phyloP scores from a whole-genome alignment of 2,113 vertebrate genomes.

The Dunckerocampus dactyliophorus region DNA sequence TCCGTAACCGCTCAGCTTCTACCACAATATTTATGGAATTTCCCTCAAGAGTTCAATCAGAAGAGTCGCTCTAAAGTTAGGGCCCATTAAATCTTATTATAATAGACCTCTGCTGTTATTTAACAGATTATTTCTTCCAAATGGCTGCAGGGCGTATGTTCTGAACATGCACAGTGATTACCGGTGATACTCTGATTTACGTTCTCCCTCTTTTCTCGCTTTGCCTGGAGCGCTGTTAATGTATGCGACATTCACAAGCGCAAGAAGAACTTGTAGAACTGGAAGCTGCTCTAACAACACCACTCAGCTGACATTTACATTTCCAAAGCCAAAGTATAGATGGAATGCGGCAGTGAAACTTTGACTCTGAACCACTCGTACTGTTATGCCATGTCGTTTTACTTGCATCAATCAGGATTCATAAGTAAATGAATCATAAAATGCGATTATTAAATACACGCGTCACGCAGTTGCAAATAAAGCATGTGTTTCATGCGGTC shows the following conservation, averaged over 20 bases:
- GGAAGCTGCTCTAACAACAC: constrained; percentile 4
- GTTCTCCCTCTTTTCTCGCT: constrained; percentile 7
- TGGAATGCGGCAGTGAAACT: background rate
- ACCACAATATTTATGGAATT: constrained; percentile 32
- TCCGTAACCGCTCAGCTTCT: constrained; percentile 19
- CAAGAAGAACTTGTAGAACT: background rate
- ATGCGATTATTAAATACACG: background rate
- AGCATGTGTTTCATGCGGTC: background rate
- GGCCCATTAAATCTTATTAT: background rate
- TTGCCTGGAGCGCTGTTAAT: background rate
- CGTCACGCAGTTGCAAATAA: constrained; percentile 7
- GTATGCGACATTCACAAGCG: constrained; percentile 14
- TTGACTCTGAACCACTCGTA: background rate
- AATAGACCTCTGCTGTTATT: background rate
- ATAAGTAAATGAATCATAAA: background rate
- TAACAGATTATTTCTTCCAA: constrained; percentile 5
- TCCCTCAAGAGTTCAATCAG: constrained; percentile 29
- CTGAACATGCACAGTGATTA: constrained; percentile 13
- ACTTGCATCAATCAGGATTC: background rate
- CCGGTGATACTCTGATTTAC: constrained; percentile 12
- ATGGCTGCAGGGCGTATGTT: constrained; percentile 1
- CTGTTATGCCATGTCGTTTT: background rate
- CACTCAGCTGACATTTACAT: constrained; percentile 2
- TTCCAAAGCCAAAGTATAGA: constrained; percentile 9
- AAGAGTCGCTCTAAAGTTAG: constrained; percentile 14